A percentile compares a stretch with the other conserved stretches of the same genome.
Evolutionary conservation across 2,797 vertebrate genomes (phyloP).

Genomic region (Atherinosoma microstoma): DNA sequence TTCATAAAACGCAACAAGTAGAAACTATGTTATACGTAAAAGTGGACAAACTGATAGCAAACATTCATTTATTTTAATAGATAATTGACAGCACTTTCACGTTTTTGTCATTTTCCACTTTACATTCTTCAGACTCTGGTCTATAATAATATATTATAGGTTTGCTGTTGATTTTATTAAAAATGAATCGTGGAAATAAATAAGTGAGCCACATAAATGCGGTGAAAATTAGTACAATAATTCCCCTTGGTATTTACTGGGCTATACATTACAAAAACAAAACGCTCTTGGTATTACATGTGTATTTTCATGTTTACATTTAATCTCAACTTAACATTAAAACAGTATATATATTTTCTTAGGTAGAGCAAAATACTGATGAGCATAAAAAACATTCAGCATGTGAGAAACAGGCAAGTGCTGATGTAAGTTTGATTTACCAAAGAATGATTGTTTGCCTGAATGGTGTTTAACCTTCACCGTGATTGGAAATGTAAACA

Average conservation of each 20-base stretch:
- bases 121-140: neutral
- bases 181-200: neutral
- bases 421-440: neutral
- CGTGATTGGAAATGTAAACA: neutral
- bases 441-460: neutral
- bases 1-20: neutral
- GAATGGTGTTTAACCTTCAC: neutral
- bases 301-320: slow-evolving; percentile 1
- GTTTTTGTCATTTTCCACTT: neutral
- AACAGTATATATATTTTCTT: neutral
- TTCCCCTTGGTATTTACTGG: neutral
- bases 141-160: neutral
- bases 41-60: neutral
- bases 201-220: no score
- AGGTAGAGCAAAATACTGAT: neutral
- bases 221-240: neutral
- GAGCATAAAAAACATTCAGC: neutral
- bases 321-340: neutral
- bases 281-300: neutral
- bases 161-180: neutral
- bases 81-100: neutral
- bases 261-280: neutral
- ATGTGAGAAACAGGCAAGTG: neutral
- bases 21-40: neutral
- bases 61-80: neutral